Evolutionary conservation across 2,113 vertebrate genomes (phyloP).

Genomic region (Pelobates fuscus): DNA sequence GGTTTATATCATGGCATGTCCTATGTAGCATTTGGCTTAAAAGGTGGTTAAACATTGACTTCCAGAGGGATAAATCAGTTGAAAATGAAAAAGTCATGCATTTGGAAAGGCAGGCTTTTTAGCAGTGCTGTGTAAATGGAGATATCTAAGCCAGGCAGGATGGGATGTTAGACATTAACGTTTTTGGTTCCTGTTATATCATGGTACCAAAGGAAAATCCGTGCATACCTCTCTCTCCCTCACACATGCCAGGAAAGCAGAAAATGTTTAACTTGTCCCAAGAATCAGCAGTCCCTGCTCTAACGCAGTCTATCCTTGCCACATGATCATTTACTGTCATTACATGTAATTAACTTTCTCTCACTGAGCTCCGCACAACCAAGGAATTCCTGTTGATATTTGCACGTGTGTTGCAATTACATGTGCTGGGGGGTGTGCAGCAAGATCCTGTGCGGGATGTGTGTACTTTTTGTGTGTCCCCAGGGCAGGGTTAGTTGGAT

Average conservation of each 20-base stretch:
- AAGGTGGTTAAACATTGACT: no score
- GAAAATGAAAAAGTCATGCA: background rate
- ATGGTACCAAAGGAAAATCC: background rate
- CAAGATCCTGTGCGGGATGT: conserved; percentile 15
- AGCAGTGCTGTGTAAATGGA: background rate
- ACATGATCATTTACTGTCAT: conserved; percentile 7
- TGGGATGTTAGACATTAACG: background rate
- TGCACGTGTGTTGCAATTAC: conserved; percentile 3
- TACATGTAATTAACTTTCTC: conserved; percentile 20
- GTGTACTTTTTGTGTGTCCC: conserved; percentile 51
- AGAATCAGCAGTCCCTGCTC: conserved; percentile 4
- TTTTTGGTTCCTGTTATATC: background rate
- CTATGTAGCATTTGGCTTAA: no score
- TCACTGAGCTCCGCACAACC: background rate
- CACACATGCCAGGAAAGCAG: background rate
- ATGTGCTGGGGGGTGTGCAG: conserved; percentile 18
- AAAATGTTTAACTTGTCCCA: conserved; percentile 7
- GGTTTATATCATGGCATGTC: no score
- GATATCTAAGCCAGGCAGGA: background rate
- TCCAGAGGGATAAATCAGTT: no score
- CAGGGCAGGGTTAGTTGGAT: conserved; percentile 59
- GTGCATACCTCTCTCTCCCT: background rate
- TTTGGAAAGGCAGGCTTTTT: background rate
- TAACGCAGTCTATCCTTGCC: background rate
- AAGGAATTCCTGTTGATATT: conserved; percentile 1